These are phyloP conservation scores for Platyura marginata DNA, from an alignment of 1,140 invertebrate species.

Conservation along the genomic window DNA sequence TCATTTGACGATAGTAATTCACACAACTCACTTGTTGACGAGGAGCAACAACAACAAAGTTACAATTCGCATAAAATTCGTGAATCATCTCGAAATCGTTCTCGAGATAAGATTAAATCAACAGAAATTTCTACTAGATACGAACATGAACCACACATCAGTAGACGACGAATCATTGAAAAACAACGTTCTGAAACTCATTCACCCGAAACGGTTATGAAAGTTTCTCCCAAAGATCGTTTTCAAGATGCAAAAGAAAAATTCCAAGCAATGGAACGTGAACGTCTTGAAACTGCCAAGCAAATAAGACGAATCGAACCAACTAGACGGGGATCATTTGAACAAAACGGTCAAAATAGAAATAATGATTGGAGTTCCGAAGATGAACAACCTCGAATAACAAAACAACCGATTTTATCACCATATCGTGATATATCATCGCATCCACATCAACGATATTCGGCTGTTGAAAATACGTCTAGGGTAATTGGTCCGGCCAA, in stretches of 20 bases:
- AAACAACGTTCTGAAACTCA: background rate
- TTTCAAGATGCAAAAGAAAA: conserved; percentile 72
- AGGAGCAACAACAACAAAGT: background rate
- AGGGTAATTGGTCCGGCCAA: conserved; percentile 6
- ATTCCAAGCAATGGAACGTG: conserved; percentile 55
- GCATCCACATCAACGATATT: background rate
- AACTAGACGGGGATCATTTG: conserved; percentile 9
- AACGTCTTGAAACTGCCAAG: conserved; percentile 18
- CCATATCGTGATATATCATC: conserved; percentile 1
- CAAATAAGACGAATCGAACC: background rate
- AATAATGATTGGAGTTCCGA: conserved; percentile 1
- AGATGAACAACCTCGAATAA: background rate
- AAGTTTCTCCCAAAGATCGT: conserved; percentile 44
- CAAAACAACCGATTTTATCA: conserved; percentile 8
- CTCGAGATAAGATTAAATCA: too few relatives aligned
- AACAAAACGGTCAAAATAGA: conserved; percentile 7
- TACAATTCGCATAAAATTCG: too few relatives aligned
- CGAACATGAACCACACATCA: conserved; percentile 1
- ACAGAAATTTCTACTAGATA: conserved; percentile 7
- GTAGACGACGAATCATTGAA: background rate
- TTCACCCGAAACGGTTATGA: conserved; percentile 5
- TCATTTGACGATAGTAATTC: conserved; percentile 5
- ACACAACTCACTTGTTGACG: background rate
- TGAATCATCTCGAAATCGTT: background rate
- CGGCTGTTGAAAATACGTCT: background rate